Evolutionary conservation across 2,797 vertebrate species (phyloP).

Genomic region (Botia kubotai): DNA sequence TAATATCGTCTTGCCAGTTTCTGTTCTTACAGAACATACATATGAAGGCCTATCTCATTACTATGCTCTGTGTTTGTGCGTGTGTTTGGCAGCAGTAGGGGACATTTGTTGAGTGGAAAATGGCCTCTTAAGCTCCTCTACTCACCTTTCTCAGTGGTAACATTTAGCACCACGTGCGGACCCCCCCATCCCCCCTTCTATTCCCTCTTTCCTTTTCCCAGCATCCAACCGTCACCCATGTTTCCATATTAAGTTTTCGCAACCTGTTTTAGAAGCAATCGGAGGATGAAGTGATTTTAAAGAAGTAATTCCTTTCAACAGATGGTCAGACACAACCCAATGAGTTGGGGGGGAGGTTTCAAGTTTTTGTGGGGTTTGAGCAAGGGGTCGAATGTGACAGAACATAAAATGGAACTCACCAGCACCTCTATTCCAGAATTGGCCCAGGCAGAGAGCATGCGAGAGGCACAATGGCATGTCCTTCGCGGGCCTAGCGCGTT

Average conservation of each 20-base stretch:
- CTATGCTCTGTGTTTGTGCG: conserved; percentile 46
- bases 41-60: conserved; percentile 68
- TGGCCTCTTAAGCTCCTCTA: conserved; percentile 77
- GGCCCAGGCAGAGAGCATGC: conserved; percentile 79
- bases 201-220: conserved; percentile 39
- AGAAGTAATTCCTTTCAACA: conserved; percentile 82
- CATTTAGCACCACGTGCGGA: conserved; percentile 75
- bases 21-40: conserved; percentile 66
- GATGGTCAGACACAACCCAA: conserved; percentile 76
- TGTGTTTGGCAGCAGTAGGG: conserved; percentile 35
- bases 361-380: conserved; percentile 23
- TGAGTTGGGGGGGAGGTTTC: conserved; percentile 54
- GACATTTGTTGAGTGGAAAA: conserved; percentile 82
- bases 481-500: conserved; percentile 77
- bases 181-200: conserved; percentile 9
- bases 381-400: conserved; percentile 82
- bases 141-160: conserved; percentile 83
- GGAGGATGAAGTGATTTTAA: conserved; percentile 78
- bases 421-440: conserved; percentile 82
- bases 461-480: conserved; percentile 86
- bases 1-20: conserved; percentile 66
- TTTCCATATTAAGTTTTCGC: conserved; percentile 74
- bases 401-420: conserved; percentile 86
- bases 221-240: conserved; percentile 54
- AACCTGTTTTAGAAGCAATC: conserved; percentile 71